These are phyloP conservation scores for Solenodon paradoxus DNA, from an alignment of 2,113 vertebrate genomes.

Conservation along the genomic window DNA sequence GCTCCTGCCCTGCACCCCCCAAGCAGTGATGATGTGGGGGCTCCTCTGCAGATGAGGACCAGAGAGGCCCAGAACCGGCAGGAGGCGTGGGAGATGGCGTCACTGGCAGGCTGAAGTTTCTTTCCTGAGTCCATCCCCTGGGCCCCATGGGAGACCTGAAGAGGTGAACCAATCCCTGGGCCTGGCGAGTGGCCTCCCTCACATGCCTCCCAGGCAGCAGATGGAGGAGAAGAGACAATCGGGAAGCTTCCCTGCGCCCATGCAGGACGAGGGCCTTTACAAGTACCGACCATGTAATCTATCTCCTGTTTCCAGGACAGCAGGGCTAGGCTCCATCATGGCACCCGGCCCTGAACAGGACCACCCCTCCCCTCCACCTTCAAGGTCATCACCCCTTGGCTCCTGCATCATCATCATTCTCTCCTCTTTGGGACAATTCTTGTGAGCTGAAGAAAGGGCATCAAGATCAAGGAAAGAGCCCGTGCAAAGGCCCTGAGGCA, in stretches of 20 bases:
- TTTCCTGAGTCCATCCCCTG: not conserved
- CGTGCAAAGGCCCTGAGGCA: no score
- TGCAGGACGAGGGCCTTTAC: not conserved
- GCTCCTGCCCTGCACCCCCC: not conserved
- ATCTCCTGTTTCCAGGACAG: not conserved
- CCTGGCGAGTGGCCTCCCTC: not conserved
- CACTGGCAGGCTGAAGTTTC: not conserved
- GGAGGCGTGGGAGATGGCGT: not conserved
- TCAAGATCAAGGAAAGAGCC: no score
- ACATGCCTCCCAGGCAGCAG: not conserved
- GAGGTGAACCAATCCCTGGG: not conserved
- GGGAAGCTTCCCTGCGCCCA: not conserved
- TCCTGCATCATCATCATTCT: not conserved
- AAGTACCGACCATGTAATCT: not conserved
- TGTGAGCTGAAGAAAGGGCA: no score
- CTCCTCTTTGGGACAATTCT: not conserved
- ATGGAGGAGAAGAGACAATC: not conserved
- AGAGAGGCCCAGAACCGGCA: not conserved
- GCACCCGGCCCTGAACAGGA: accelerated
- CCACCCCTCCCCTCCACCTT: not conserved
- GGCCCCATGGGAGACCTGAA: accelerated
- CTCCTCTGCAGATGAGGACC: not conserved
- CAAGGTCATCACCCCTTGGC: no score
- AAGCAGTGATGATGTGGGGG: not conserved
- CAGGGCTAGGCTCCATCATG: no score